phyloP scores from a whole-genome alignment of 2,888 invertebrate species.

The Tiliacea aurago region DNA sequence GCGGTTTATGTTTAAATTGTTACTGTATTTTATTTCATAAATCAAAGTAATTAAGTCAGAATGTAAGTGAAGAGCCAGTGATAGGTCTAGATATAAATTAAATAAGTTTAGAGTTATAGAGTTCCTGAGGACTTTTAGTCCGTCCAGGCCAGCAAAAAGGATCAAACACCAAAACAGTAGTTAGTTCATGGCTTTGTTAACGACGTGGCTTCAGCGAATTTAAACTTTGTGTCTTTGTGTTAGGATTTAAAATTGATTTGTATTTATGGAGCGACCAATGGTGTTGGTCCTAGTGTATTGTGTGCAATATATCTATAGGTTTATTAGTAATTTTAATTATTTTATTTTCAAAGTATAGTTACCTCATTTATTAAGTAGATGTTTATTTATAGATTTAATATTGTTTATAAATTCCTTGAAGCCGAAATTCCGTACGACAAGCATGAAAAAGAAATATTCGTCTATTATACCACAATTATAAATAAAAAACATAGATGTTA shows the following conservation, averaged over 20 bases:
- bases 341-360: constrained; percentile 7
- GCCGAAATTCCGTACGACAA: constrained; percentile 48
- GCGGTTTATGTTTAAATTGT: not conserved
- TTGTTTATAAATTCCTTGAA: constrained; percentile 56
- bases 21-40: not conserved
- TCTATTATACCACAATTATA: constrained; percentile 88
- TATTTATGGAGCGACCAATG: constrained; percentile 22
- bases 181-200: constrained; percentile 78
- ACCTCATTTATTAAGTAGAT: not conserved
- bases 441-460: constrained; percentile 76
- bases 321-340: constrained; percentile 15
- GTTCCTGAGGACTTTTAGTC: constrained; percentile 88
- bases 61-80: constrained; percentile 17
- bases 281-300: constrained; percentile 37
- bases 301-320: constrained; percentile 45
- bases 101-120: constrained; percentile 77
- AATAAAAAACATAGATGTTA: constrained; percentile 73
- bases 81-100: constrained; percentile 52
- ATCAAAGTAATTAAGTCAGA: constrained; percentile 11
- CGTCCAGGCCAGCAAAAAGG: constrained; percentile 87
- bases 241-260: constrained; percentile 24
- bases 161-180: constrained; percentile 90
- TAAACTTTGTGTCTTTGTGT: constrained; percentile 37
- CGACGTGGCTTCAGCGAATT: constrained; percentile 77
- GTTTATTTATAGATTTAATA: constrained; percentile 16